These are phyloP conservation scores for Eupeodes latifasciatus DNA, from an alignment of 2,888 invertebrate genomes.

Conservation along the genomic window DNA sequence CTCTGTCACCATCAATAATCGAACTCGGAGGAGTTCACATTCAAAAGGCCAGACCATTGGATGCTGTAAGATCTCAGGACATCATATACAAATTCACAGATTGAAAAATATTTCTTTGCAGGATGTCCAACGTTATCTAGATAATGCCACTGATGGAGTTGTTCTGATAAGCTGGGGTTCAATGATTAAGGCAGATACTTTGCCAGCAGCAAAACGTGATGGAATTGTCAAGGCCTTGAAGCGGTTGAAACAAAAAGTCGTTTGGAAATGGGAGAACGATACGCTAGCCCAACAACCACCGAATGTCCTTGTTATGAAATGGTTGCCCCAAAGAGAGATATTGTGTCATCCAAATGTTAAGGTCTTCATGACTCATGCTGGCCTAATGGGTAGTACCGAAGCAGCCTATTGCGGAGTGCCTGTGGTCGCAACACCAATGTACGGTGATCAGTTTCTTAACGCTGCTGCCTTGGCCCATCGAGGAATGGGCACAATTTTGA, in stretches of 20 bases:
- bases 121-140: constrained; percentile 86
- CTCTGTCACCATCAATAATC: constrained; percentile 84
- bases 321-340: constrained; percentile 90
- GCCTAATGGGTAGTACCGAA: constrained; percentile 89
- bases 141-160: constrained; percentile 87
- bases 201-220: constrained; percentile 86
- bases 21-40: constrained; percentile 86
- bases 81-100: background rate
- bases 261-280: constrained; percentile 90
- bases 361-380: constrained; percentile 90
- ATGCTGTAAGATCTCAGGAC: constrained; percentile 76
- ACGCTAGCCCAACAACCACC: constrained; percentile 86
- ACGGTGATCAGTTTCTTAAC: constrained; percentile 88
- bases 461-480: constrained; percentile 85
- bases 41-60: constrained; percentile 81
- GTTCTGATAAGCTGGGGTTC: constrained; percentile 90
- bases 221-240: constrained; percentile 86
- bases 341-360: constrained; percentile 90
- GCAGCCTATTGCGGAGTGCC: constrained; percentile 88
- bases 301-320: constrained; percentile 87
- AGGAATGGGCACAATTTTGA: constrained; percentile 86
- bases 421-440: constrained; percentile 88
- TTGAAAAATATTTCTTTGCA: constrained; percentile 74
- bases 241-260: constrained; percentile 86
- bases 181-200: constrained; percentile 87